Evolutionary conservation across 2,888 invertebrate genomes (phyloP).

Genomic region (Hemaris fuciformis): DNA sequence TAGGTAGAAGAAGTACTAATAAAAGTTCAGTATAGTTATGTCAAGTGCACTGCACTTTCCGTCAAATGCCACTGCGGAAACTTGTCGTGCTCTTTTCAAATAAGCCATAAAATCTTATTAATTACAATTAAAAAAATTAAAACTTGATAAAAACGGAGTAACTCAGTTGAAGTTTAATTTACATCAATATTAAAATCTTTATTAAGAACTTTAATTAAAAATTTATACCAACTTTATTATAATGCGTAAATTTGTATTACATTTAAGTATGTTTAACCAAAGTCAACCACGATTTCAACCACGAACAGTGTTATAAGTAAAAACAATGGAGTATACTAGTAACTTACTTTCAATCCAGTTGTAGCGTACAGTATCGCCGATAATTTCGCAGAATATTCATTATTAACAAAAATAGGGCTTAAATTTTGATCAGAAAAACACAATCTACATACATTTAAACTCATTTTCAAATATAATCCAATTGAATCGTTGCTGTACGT

Average conservation of each 20-base stretch:
- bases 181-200: too few species aligned
- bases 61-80: too few species aligned
- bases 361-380: neutral
- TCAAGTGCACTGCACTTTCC: too few species aligned
- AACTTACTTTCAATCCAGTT: neutral
- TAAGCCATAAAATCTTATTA: too few species aligned
- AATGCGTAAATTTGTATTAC: neutral
- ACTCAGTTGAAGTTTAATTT: too few species aligned
- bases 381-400: neutral
- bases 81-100: too few species aligned
- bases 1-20: too few species aligned
- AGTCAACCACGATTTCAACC: neutral
- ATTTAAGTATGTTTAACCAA: too few species aligned
- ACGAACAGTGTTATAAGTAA: neutral
- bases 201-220: too few species aligned
- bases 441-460: conserved; percentile 29
- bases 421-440: conserved; percentile 31
- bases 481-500: neutral
- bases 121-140: too few species aligned
- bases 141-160: too few species aligned
- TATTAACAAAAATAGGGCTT: conserved; percentile 19
- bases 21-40: too few species aligned
- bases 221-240: neutral
- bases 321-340: neutral
- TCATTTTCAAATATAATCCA: neutral